Conservation (phyloP, 35 echinoderm and acorn worm genomes). For the Patiria miniata region DNA sequence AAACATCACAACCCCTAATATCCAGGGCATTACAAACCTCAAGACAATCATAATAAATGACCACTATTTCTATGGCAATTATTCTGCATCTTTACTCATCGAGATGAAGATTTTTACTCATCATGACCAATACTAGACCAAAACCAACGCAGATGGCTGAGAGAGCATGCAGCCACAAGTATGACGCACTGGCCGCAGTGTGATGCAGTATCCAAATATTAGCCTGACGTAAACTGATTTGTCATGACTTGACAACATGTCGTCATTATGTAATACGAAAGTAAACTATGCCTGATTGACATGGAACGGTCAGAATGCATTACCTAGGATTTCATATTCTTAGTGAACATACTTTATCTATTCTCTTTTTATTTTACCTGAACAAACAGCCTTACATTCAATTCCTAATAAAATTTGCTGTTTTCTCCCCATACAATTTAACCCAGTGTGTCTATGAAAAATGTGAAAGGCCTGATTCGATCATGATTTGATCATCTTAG, state of each 20-base stretch:
- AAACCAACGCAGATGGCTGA: background rate
- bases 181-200: constrained; percentile 26
- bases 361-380: too few relatives aligned
- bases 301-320: too few relatives aligned
- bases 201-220: background rate
- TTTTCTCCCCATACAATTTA: too few relatives aligned
- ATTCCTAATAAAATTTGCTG: too few relatives aligned
- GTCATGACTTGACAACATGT: background rate
- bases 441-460: too few relatives aligned
- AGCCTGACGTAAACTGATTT: background rate
- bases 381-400: too few relatives aligned
- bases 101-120: background rate
- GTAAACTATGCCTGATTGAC: background rate
- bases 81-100: constrained; percentile 17
- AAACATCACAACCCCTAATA: too few relatives aligned
- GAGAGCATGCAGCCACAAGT: background rate
- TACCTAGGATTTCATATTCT: too few relatives aligned
- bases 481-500: too few relatives aligned
- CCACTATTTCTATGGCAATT: background rate
- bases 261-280: background rate
- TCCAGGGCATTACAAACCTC: background rate
- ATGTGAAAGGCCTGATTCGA: too few relatives aligned
- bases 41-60: background rate
- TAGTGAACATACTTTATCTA: too few relatives aligned
- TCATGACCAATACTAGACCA: background rate